phyloP scores from a whole-genome alignment of 2,113 vertebrate genomes.

The Rana temporaria region DNA sequence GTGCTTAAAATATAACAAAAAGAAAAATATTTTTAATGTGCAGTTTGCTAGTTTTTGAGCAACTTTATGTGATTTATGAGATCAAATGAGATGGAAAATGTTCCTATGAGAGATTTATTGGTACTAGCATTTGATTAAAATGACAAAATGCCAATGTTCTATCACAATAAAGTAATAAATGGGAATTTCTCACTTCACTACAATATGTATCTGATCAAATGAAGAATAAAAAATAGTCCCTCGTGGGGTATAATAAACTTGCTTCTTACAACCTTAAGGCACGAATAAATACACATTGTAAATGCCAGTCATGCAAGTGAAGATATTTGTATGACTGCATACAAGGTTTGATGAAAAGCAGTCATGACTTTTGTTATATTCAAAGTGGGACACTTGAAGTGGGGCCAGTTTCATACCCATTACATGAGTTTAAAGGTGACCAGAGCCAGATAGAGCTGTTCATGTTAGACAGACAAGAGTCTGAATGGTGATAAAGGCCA shows the following conservation, averaged over 20 bases:
- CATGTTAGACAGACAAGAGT: too few relatives aligned
- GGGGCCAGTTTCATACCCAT: too few relatives aligned
- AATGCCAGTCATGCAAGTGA: too few relatives aligned
- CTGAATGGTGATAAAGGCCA: too few relatives aligned
- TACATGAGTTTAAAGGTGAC: too few relatives aligned
- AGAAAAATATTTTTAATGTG: conserved; percentile 78
- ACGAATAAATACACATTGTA: too few relatives aligned
- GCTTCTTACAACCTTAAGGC: too few relatives aligned
- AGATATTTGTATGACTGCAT: too few relatives aligned
- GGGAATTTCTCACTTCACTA: conserved; percentile 6
- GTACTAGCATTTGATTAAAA: conserved; percentile 63
- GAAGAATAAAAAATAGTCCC: neutral
- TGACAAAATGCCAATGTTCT: conserved; percentile 52
- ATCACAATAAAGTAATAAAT: conserved; percentile 61
- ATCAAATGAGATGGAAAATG: conserved; percentile 67
- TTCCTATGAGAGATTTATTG: conserved; percentile 63
- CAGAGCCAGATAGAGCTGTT: too few relatives aligned
- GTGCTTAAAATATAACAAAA: conserved; percentile 86
- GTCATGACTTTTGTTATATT: too few relatives aligned
- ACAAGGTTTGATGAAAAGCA: too few relatives aligned
- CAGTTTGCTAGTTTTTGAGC: conserved; percentile 72
- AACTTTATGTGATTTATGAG: conserved; percentile 69
- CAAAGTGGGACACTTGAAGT: too few relatives aligned
- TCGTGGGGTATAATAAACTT: neutral
- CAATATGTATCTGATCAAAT: neutral